phyloP scores from a whole-genome alignment of 2,888 invertebrate genomes.

The Melieria omissa region DNA sequence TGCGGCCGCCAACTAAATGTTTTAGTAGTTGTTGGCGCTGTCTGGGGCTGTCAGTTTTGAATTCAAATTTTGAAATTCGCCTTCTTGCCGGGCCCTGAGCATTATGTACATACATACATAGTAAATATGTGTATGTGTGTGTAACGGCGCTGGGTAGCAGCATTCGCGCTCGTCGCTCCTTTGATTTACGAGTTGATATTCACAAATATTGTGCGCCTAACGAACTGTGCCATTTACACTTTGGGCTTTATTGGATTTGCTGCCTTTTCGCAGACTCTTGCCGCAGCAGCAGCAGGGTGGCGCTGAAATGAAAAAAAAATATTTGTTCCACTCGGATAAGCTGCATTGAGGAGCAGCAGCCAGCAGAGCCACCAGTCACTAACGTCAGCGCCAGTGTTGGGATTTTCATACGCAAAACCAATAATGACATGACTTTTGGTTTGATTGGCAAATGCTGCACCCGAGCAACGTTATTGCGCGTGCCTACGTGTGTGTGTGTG shows the following conservation, averaged over 20 bases:
- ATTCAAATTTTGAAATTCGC: too few relatives aligned
- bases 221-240: slow-evolving; percentile 64
- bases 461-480: slow-evolving; percentile 1
- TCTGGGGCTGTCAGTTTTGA: too few relatives aligned
- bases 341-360: slow-evolving; percentile 45
- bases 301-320: slow-evolving; percentile 38
- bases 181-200: slow-evolving; percentile 30
- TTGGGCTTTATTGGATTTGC: slow-evolving; percentile 52
- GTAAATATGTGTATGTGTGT: background rate
- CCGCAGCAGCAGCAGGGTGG: slow-evolving; percentile 3
- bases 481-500: slow-evolving; percentile 21
- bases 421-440: slow-evolving; percentile 61
- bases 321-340: slow-evolving; percentile 59
- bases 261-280: background rate
- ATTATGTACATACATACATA: background rate
- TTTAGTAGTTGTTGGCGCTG: too few relatives aligned
- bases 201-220: slow-evolving; percentile 50
- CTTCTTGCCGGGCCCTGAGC: background rate
- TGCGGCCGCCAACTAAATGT: too few relatives aligned
- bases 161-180: slow-evolving; percentile 1
- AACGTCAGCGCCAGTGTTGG: background rate
- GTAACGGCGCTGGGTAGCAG: background rate
- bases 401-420: slow-evolving; percentile 50
- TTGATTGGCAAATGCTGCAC: slow-evolving; percentile 57
- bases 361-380: too few relatives aligned